Evolutionary conservation across 2,888 invertebrate species (phyloP).

Genomic region (Megamerina dolium): DNA sequence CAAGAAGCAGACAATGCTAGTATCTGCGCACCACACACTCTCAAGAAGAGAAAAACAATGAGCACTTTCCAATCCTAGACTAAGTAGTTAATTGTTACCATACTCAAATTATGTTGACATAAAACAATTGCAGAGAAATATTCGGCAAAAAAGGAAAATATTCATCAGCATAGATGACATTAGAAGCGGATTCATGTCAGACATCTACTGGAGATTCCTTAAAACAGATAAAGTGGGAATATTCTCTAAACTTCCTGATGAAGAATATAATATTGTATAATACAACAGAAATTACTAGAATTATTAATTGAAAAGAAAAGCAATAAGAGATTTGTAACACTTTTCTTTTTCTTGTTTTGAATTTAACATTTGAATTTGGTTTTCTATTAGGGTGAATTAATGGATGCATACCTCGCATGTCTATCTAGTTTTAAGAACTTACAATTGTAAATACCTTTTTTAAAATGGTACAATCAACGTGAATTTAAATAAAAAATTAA

Average conservation of each 20-base stretch:
- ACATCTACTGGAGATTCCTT: constrained; percentile 13
- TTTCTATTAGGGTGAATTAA: too few species aligned
- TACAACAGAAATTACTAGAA: constrained; percentile 17
- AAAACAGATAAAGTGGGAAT: too few species aligned
- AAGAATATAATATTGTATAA: constrained; percentile 10
- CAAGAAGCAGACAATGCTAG: background rate
- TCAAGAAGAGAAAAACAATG: constrained; percentile 3
- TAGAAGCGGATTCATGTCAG: constrained; percentile 11
- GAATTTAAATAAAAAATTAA: too few species aligned
- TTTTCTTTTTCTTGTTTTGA: too few species aligned
- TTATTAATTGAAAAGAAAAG: constrained; percentile 15
- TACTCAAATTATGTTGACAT: constrained; percentile 9
- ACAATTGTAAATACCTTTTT: too few species aligned
- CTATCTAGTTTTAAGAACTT: too few species aligned
- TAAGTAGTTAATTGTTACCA: constrained; percentile 5
- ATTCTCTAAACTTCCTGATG: too few species aligned
- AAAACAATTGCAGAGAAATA: constrained; percentile 5
- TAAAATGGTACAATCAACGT: too few species aligned
- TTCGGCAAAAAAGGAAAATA: background rate
- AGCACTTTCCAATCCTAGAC: constrained; percentile 10
- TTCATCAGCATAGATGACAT: too few species aligned
- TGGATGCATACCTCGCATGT: too few species aligned
- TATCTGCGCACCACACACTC: constrained; percentile 8
- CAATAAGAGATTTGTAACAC: too few species aligned
- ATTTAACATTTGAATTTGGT: too few species aligned